Conservation (phyloP, 2,797 vertebrate genomes). For the Tiaroga cobitis region DNA sequence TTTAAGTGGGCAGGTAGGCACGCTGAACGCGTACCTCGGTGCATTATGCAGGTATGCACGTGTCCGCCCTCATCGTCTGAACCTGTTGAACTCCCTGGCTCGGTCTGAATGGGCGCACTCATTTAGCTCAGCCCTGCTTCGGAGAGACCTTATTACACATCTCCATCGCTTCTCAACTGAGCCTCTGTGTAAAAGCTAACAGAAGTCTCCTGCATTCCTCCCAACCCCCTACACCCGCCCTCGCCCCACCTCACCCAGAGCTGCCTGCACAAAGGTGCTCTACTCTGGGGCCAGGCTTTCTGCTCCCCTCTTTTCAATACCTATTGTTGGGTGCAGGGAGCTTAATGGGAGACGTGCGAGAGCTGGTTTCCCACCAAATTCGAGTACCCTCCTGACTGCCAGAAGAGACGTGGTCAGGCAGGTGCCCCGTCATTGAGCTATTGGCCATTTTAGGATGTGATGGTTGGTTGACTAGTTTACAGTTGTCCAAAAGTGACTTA, state of each 20-base stretch:
- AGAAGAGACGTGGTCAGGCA: constrained; percentile 65
- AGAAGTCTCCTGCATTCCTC: constrained; percentile 57
- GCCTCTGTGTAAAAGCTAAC: constrained; percentile 57
- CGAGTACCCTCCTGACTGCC: constrained; percentile 74
- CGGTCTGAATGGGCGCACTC: constrained; percentile 45
- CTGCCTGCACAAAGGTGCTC: constrained; percentile 67
- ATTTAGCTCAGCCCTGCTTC: constrained; percentile 44
- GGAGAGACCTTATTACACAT: constrained; percentile 48
- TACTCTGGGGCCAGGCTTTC: constrained; percentile 58
- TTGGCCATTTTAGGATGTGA: neutral
- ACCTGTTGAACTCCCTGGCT: constrained; percentile 51
- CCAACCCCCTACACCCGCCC: constrained; percentile 13
- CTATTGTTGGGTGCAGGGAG: constrained; percentile 58
- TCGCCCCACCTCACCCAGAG: constrained; percentile 21
- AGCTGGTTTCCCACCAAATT: constrained; percentile 76
- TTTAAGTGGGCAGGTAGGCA: constrained; percentile 10
- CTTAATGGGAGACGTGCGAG: constrained; percentile 76
- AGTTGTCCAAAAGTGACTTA: neutral
- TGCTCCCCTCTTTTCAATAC: constrained; percentile 67
- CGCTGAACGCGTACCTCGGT: neutral
- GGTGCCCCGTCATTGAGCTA: constrained; percentile 41
- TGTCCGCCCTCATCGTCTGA: constrained; percentile 38
- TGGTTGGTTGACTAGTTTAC: neutral
- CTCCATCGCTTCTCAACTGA: constrained; percentile 41
- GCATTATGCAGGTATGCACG: constrained; percentile 49